Percentiles rank a stretch among this genome's conserved stretches.
phyloP scores from a whole-genome alignment of 2,113 vertebrate genomes.

The Pelobates fuscus region DNA sequence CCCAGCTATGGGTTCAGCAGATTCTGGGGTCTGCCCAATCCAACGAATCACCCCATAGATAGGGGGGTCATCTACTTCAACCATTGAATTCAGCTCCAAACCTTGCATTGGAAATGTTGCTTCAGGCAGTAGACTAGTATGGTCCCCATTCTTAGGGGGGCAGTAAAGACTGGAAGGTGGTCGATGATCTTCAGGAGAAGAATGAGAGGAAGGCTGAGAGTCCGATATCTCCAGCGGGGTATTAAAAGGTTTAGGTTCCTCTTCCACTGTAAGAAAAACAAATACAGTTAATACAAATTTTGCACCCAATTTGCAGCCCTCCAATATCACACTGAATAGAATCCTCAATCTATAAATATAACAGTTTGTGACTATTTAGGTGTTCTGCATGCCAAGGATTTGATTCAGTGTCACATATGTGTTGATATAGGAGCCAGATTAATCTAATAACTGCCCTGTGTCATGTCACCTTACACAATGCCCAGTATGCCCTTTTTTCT shows the following conservation, averaged over 20 bases:
- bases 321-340: too few species aligned
- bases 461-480: background rate
- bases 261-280: background rate
- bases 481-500: background rate
- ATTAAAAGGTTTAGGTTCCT: conserved; percentile 54
- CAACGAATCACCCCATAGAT: conserved; percentile 79
- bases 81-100: conserved; percentile 77
- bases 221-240: conserved; percentile 41
- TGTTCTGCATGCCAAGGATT: too few species aligned
- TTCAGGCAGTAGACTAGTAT: conserved; percentile 24
- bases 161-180: conserved; percentile 18
- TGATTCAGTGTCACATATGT: too few species aligned
- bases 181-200: conserved; percentile 14
- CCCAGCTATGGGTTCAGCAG: conserved; percentile 68
- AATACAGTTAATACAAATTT: background rate
- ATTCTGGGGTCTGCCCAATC: conserved; percentile 69
- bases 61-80: conserved; percentile 77
- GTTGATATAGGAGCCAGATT: background rate
- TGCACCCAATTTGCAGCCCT: too few species aligned
- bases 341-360: too few species aligned
- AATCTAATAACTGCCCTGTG: background rate
- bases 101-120: conserved; percentile 16
- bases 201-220: background rate
- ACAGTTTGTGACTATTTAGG: too few species aligned
- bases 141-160: background rate